Evolutionary conservation across 2,888 invertebrate species (phyloP), one percentile per base, ranked within the genome.

Genomic region (Ctena decussata): DNA sequence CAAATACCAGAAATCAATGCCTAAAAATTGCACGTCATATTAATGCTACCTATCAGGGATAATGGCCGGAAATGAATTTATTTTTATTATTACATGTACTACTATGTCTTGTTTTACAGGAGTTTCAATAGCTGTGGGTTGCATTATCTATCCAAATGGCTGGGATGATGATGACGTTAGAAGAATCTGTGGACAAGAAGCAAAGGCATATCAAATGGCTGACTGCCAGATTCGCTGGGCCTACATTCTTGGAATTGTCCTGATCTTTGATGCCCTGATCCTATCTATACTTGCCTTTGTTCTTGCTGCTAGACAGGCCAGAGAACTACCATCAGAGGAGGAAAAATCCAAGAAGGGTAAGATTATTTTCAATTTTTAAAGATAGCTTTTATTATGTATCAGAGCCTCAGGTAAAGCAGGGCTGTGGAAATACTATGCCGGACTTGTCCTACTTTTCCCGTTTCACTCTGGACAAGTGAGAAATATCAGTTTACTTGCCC

Each of bases 271-370:
- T 95, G 98, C 98, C 77, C 96, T 97, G 76, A 98, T 98, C 85
- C 96, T 99, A 87, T 97, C 99, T 0, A 97, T 98, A 0, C 97
- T 99, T 82, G 99, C 99, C 21, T 99, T 99, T 96, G 98, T 99
- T 93, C 97, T 99, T 91, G 99, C 98, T 44, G 98, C 98, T 8
- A 96, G 98, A 80, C 98, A 99, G 96, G 95, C 95, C 32, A 94
- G 94, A 57, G 87, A 92, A 30, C 84, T 94, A 53, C 93, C 94
- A 18, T 39, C 72, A 41, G 46, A 72, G 35, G 46, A 72, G 35
- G 65, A 65, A 35, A 86, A 91, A 60, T 89, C 91, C 35, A 90
- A 91, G 35, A 87, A 90, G 78, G 88, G 87, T 87, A 80, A n/a
- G n/a, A 18, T 15, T 53, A 53, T 53, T 41, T 41, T 41, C 8